A percentile compares a stretch with the other conserved stretches of the same genome.
These are phyloP conservation scores for Emmelina monodactyla DNA, from an alignment of 2,888 invertebrate species.

Conservation along the genomic window DNA sequence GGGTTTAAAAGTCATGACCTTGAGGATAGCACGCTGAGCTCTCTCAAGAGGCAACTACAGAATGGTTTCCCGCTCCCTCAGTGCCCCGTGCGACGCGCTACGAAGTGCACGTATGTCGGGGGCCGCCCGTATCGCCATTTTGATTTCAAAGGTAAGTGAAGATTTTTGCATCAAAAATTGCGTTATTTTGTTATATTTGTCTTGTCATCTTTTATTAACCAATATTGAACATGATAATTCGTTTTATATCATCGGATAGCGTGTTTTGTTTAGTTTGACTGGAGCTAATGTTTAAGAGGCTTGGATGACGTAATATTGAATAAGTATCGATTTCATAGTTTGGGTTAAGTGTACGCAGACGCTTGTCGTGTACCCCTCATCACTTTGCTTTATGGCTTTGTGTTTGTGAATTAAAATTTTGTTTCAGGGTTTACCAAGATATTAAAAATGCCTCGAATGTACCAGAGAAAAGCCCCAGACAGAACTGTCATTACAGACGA, in stretches of 20 bases:
- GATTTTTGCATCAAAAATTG: neutral
- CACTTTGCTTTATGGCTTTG: neutral
- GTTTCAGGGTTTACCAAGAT: slow-evolving; percentile 12
- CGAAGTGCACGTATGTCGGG: neutral
- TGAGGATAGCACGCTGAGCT: too few species aligned
- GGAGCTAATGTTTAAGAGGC: neutral
- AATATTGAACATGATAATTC: neutral
- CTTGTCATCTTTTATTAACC: neutral
- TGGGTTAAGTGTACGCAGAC: slow-evolving; percentile 10
- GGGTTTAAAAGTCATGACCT: too few species aligned
- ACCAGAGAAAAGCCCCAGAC: slow-evolving; percentile 10
- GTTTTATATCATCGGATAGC: neutral
- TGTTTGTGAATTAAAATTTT: slow-evolving; percentile 8
- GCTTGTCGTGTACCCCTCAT: slow-evolving; percentile 5
- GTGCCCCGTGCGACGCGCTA: neutral
- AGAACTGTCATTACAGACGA: slow-evolving; percentile 11
- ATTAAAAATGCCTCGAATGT: slow-evolving; percentile 14
- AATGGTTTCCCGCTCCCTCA: too few species aligned
- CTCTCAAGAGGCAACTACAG: too few species aligned
- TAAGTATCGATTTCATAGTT: slow-evolving; percentile 2
- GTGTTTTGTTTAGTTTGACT: neutral
- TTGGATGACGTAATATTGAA: neutral
- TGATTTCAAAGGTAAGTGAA: neutral
- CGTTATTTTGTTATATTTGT: neutral
- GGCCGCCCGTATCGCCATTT: neutral